Conservation (phyloP, 2,888 invertebrate genomes). For the Salpingus planirostris region DNA sequence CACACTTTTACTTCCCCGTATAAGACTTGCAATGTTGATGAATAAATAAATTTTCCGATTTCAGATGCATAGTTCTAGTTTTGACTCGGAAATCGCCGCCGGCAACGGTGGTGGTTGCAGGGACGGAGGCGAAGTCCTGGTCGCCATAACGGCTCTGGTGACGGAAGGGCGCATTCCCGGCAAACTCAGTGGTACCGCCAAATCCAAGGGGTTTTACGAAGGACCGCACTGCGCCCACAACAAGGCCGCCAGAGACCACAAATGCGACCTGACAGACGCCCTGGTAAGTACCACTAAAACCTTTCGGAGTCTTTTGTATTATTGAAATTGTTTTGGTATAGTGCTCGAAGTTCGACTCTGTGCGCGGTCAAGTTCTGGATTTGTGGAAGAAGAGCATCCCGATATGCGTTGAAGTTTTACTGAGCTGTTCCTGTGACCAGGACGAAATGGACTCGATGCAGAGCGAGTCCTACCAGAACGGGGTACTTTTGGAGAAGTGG, state of each 20-base stretch:
- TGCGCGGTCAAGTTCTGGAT: conserved; percentile 49
- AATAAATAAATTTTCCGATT: no score
- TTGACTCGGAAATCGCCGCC: conserved; percentile 25
- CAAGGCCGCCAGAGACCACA: conserved; percentile 41
- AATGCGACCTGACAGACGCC: conserved; percentile 44
- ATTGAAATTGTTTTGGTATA: no score
- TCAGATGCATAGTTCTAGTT: conserved; percentile 41
- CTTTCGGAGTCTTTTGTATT: no score
- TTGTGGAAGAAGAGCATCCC: conserved; percentile 65
- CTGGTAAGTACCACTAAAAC: conserved; percentile 46
- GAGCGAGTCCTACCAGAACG: conserved; percentile 39
- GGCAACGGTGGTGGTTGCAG: conserved; percentile 28
- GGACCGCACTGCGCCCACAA: conserved; percentile 56
- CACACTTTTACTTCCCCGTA: no score
- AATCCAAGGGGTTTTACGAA: conserved; percentile 52
- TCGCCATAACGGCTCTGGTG: conserved; percentile 38
- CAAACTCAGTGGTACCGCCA: conserved; percentile 37
- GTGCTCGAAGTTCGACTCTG: conserved; percentile 48
- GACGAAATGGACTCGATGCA: conserved; percentile 26
- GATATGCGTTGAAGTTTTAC: conserved; percentile 71
- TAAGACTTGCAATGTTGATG: no score
- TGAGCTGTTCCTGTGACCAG: conserved; percentile 59
- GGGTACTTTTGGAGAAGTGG: conserved; percentile 73
- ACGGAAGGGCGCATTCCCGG: conserved; percentile 40
- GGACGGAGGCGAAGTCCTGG: conserved; percentile 35